These are phyloP conservation scores for Calonectris borealis DNA, from an alignment of 2,113 vertebrate genomes.

Conservation along the genomic window DNA sequence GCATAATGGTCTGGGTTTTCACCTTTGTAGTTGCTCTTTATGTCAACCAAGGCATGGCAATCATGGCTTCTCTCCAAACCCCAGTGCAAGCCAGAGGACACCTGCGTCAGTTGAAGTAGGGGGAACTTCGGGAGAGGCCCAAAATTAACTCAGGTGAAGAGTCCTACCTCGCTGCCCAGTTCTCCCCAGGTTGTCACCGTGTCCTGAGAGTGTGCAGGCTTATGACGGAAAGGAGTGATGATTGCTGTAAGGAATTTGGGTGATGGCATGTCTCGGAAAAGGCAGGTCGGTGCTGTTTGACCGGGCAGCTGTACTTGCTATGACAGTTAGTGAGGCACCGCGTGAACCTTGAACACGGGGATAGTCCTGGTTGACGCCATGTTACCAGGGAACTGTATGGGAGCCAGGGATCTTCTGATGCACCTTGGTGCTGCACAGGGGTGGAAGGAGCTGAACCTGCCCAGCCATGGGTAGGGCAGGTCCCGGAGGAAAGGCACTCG, in stretches of 20 bases:
- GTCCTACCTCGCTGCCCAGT: not conserved
- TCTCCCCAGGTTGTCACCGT: not conserved
- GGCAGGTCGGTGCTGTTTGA: not conserved
- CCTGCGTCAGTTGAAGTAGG: not conserved
- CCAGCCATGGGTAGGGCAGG: not conserved
- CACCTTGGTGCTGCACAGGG: not conserved
- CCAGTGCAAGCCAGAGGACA: not conserved
- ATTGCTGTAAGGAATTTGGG: not conserved
- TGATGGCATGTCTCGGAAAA: not conserved
- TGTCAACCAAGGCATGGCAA: not conserved
- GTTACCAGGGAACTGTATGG: not conserved
- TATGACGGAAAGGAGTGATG: not conserved
- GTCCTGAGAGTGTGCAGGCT: not conserved
- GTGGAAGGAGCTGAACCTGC: not conserved
- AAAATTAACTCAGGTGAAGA: not conserved
- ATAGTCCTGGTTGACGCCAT: not conserved
- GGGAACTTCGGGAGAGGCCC: not conserved
- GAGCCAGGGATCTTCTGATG: not conserved
- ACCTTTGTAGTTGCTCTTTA: not conserved
- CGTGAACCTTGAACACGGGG: fast-evolving
- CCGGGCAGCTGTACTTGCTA: not conserved
- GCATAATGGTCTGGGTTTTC: not conserved
- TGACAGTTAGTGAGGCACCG: not conserved
- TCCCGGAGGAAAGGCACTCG: not conserved
- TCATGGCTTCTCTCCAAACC: not conserved